phyloP scores from a whole-genome alignment of 2,113 vertebrate genomes.

The Turdus rufiventris region DNA sequence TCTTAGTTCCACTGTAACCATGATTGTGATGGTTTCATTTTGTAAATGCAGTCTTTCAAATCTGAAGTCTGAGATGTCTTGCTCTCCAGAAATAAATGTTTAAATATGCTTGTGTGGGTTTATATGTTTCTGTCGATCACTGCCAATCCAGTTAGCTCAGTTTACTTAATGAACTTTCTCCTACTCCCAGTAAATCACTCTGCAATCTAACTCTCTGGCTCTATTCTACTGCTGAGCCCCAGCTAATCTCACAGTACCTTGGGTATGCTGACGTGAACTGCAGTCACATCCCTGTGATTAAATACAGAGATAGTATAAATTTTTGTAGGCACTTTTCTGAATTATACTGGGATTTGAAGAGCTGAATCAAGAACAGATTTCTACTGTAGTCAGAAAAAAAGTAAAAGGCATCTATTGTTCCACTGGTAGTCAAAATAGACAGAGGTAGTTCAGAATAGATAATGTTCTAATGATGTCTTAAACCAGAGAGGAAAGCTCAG shows the following conservation, averaged over 20 bases:
- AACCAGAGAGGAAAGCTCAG: neutral
- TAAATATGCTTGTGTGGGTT: neutral
- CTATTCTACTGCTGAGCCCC: neutral
- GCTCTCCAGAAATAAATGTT: neutral
- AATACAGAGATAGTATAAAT: neutral
- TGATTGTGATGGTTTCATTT: neutral
- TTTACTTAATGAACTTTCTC: constrained; percentile 41
- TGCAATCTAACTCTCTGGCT: neutral
- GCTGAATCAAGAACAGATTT: neutral
- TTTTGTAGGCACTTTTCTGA: neutral
- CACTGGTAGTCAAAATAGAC: neutral
- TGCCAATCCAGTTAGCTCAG: constrained; percentile 1
- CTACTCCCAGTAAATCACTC: neutral
- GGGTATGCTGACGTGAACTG: neutral
- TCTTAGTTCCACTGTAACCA: neutral
- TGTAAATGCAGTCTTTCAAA: neutral
- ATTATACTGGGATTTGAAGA: neutral
- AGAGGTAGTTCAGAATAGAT: neutral
- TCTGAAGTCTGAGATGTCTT: neutral
- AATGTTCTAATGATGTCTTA: neutral
- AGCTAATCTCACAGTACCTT: neutral
- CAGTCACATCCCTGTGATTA: neutral
- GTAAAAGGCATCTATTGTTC: neutral
- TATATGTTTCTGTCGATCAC: neutral
- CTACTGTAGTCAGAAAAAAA: neutral